A percentile compares a stretch with the other conserved stretches of the same genome.
Conservation (phyloP, 2,888 invertebrate genomes). For the Conchocele bisecta region DNA sequence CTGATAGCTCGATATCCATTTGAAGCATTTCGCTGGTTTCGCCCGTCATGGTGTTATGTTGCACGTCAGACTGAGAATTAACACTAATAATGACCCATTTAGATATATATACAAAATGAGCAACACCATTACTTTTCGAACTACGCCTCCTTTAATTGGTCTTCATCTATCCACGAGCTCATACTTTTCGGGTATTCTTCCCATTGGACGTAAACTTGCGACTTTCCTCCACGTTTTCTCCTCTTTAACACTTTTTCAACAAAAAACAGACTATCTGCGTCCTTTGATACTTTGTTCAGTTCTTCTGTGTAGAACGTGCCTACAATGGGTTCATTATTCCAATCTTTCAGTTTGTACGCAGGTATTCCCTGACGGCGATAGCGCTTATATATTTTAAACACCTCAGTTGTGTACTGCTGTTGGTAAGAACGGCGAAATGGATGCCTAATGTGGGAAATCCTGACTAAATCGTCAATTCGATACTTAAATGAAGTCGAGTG, state of each 20-base stretch:
- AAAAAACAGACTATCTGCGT: background rate
- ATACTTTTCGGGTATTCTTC: background rate
- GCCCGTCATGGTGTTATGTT: no score
- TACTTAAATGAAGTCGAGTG: conserved; percentile 3
- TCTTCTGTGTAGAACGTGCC: conserved; percentile 3
- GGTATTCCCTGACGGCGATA: background rate
- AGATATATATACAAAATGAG: no score
- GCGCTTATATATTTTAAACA: conserved; percentile 5
- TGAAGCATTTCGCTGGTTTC: no score
- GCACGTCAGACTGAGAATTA: no score
- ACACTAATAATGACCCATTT: no score
- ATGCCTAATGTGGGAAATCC: conserved; percentile 3
- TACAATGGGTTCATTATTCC: background rate
- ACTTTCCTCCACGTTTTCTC: conserved; percentile 2
- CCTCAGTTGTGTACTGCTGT: background rate
- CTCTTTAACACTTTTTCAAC: conserved; percentile 1
- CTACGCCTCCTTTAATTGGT: no score
- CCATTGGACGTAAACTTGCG: background rate
- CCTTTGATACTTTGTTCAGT: conserved; percentile 1
- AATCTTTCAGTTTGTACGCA: background rate
- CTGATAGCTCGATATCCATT: no score
- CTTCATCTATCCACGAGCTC: conserved; percentile 1
- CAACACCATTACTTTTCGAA: no score
- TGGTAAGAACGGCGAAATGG: background rate
- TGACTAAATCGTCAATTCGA: conserved; percentile 2